A percentile compares a stretch with the other conserved stretches of the same genome.
These are phyloP conservation scores for Phyto melanocephala DNA, from an alignment of 2,888 invertebrate species.

Conservation along the genomic window DNA sequence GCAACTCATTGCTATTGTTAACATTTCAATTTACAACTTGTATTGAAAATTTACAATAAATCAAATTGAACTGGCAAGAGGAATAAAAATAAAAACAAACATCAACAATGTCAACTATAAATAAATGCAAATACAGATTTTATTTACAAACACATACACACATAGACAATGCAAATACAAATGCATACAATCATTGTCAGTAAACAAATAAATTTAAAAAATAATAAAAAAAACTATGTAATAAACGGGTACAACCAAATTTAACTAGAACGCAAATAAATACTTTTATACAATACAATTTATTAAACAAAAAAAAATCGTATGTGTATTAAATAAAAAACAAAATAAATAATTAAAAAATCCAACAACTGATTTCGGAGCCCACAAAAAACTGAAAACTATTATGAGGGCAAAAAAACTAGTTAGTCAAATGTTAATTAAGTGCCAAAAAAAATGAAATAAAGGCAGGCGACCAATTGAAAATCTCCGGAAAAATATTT, in stretches of 20 bases:
- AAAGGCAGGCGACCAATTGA: slow-evolving; percentile 32
- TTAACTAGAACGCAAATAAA: slow-evolving; percentile 55
- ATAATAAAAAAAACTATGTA: not conserved
- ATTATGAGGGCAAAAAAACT: not conserved
- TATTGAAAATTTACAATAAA: slow-evolving; percentile 61
- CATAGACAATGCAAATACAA: slow-evolving; percentile 14
- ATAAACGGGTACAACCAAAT: slow-evolving; percentile 53
- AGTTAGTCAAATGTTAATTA: slow-evolving; percentile 62
- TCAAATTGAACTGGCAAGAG: slow-evolving; percentile 52
- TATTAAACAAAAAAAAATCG: slow-evolving; percentile 36
- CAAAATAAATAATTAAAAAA: slow-evolving; percentile 55
- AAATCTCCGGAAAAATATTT: slow-evolving; percentile 24
- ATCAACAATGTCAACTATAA: slow-evolving; percentile 30
- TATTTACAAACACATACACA: not conserved
- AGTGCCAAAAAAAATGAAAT: slow-evolving; percentile 59
- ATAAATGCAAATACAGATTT: slow-evolving; percentile 32
- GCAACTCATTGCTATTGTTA: slow-evolving; percentile 58
- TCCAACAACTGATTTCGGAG: not conserved
- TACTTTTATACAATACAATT: slow-evolving; percentile 53
- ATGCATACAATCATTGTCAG: slow-evolving; percentile 30
- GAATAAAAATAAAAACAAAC: slow-evolving; percentile 9
- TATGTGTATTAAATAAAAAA: slow-evolving; percentile 23
- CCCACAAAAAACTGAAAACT: not conserved
- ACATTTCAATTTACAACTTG: slow-evolving; percentile 65
- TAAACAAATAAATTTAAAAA: slow-evolving; percentile 28